Percentiles rank a stretch among this genome's conserved stretches.
Evolutionary conservation across 2,888 invertebrate genomes (phyloP).

Genomic region (Gari tellinella): DNA sequence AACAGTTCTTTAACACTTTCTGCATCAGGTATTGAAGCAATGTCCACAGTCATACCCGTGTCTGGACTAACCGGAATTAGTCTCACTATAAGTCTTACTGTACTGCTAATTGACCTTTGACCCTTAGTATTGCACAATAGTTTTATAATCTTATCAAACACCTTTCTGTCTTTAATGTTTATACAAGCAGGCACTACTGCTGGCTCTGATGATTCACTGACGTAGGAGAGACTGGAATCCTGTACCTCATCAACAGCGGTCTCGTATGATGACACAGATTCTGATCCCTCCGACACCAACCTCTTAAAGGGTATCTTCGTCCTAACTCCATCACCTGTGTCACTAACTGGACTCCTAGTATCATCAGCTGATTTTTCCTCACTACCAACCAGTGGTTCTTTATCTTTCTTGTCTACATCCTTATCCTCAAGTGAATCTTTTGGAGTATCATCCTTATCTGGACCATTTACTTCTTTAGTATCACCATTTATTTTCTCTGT

Average conservation of each 20-base stretch:
- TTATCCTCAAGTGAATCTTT: background rate
- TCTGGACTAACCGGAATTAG: slow-evolving; percentile 6
- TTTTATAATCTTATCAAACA: slow-evolving; percentile 14
- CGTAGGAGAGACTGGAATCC: slow-evolving; percentile 4
- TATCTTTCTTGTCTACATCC: background rate
- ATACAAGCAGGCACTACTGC: slow-evolving; percentile 19
- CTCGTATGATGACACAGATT: slow-evolving; percentile 33
- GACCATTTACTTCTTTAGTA: background rate
- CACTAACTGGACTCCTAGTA: slow-evolving; percentile 4
- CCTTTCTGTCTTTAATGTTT: slow-evolving; percentile 11
- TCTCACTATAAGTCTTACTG: slow-evolving; percentile 7
- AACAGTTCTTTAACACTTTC: slow-evolving; percentile 40
- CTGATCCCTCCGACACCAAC: slow-evolving; percentile 37
- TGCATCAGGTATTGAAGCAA: slow-evolving; percentile 38
- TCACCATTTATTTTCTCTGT: too few species aligned
- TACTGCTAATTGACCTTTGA: too few species aligned
- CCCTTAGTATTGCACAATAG: background rate
- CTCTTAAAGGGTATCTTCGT: slow-evolving; percentile 4
- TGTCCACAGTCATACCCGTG: slow-evolving; percentile 29
- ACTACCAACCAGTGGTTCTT: background rate
- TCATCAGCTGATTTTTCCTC: slow-evolving; percentile 8
- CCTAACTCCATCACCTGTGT: slow-evolving; percentile 2
- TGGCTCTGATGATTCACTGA: slow-evolving; percentile 14
- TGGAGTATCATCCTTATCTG: background rate
- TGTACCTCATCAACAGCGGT: slow-evolving; percentile 24